Base-by-base conservation (phyloP, 2,797 vertebrate species). In the Geotrypetes seraphini region DNA sequence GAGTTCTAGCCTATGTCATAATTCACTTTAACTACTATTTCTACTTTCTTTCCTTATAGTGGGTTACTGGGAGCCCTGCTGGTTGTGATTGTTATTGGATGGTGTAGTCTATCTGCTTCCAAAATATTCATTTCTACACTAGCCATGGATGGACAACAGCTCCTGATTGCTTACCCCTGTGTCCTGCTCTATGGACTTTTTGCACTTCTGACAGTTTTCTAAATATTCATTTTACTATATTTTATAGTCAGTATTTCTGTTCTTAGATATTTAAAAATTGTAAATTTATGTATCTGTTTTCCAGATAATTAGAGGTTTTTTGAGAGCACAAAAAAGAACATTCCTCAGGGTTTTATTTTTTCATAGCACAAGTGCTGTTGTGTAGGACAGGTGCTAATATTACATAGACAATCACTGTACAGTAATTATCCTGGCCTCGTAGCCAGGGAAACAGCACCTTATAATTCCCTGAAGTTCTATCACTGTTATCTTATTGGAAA, bases 61-160 rank as follows among this genome's bases (percentile, higher is more conserved):
- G 84, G 82, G 1, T 43, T 38, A 19, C 15, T 59, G 17, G 87
- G 87, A 31, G 81, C 64, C 4, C 5, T 73, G 24, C 42, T 70
- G 22, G 78, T 81, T 12, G 40, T 82, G 30, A 18, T 80, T 47
- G 48, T 87, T 46, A 56, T 83, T 51, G 62, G 65, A 43, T 90
- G 87, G 87, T 88, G 87, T 56, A 88, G 88, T 37, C 62, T 87
- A 7, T 88, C 87, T 9, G 87, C 88, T 31, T 87, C 88, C 35
- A 90, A 89, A 74, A 85, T 89, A 61, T 88, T 90, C 51, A 81
- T 63, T 4, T 83, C 85, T 2, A 85, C 84, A 1, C 50, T 90
- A 59, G 70, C 73, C 30, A 87, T 90, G 86, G 73, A 86, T 56
- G 85, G 83, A 43, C 87, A 90, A 10, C 86, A 88, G 52, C 75